A percentile compares a stretch with the other conserved stretches of the same genome.
Conservation (phyloP, 2,888 invertebrate genomes). For the Lomographa bimaculata region DNA sequence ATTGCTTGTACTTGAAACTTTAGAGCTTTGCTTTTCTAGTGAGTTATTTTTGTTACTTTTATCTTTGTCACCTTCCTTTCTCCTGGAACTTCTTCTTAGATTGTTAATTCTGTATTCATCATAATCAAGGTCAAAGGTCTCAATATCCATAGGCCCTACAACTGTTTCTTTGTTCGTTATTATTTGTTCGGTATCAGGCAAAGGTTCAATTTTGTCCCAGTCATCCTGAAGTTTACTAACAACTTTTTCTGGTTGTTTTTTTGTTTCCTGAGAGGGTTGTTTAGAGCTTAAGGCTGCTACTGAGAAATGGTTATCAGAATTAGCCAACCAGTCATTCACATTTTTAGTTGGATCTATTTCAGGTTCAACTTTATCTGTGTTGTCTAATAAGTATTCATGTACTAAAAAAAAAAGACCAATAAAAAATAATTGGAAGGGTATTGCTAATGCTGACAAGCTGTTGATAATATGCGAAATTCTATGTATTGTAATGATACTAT, state of each 20-base stretch:
- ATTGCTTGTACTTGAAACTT: constrained; percentile 46
- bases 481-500: no score
- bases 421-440: no score
- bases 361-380: constrained; percentile 39
- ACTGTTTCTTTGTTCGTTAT: constrained; percentile 48
- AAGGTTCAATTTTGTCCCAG: constrained; percentile 72
- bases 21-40: constrained; percentile 46
- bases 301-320: constrained; percentile 72
- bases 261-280: no score
- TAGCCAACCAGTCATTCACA: constrained; percentile 69
- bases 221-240: constrained; percentile 60
- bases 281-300: constrained; percentile 52
- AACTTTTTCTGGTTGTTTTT: constrained; percentile 47
- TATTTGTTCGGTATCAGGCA: constrained; percentile 53
- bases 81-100: constrained; percentile 67
- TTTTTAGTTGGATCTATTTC: constrained; percentile 56
- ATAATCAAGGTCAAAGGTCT: constrained; percentile 54
- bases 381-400: constrained; percentile 52
- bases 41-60: constrained; percentile 35
- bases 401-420: constrained; percentile 47
- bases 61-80: constrained; percentile 46
- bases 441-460: no score
- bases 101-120: constrained; percentile 54
- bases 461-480: no score
- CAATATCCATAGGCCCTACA: constrained; percentile 56